Conservation (phyloP, 2,797 vertebrate species). For the Lindbergichthys nudifrons region DNA sequence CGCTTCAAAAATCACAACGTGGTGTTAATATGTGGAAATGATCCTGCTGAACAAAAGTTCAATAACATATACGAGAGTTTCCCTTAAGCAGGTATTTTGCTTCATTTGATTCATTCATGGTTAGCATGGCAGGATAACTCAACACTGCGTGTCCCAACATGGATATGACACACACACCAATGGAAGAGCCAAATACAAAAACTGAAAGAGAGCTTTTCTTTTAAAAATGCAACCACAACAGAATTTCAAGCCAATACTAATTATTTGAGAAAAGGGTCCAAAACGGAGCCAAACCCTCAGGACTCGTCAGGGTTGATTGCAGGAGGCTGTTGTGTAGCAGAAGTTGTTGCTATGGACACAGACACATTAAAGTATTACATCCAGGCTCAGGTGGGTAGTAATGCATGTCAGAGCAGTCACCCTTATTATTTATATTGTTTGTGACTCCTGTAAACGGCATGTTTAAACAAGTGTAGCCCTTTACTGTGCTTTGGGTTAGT, state of each 20-base stretch:
- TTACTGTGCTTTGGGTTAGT: not conserved
- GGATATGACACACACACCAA: not conserved
- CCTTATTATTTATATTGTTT: not conserved
- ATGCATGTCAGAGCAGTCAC: not conserved
- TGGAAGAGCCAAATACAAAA: too few species aligned
- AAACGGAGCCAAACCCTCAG: not conserved
- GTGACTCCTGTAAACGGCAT: not conserved
- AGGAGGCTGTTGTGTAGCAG: not conserved
- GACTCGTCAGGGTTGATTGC: not conserved
- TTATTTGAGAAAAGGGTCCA: too few species aligned
- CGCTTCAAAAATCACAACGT: too few species aligned
- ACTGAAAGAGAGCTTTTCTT: too few species aligned
- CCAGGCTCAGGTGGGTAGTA: not conserved
- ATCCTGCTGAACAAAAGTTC: too few species aligned
- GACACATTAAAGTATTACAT: not conserved
- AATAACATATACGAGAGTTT: too few species aligned
- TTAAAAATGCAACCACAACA: not conserved
- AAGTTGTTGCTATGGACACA: not conserved
- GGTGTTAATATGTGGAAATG: too few species aligned
- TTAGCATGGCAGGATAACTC: too few species aligned
- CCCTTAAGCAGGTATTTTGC: too few species aligned
- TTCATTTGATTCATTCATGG: too few species aligned
- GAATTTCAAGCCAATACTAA: not conserved
- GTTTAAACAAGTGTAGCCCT: not conserved
- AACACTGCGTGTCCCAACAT: too few species aligned